A percentile compares a stretch with the other conserved stretches of the same genome.
Evolutionary conservation across 2,888 invertebrate genomes (phyloP).

Genomic region (Dicranocentrus wangi): DNA sequence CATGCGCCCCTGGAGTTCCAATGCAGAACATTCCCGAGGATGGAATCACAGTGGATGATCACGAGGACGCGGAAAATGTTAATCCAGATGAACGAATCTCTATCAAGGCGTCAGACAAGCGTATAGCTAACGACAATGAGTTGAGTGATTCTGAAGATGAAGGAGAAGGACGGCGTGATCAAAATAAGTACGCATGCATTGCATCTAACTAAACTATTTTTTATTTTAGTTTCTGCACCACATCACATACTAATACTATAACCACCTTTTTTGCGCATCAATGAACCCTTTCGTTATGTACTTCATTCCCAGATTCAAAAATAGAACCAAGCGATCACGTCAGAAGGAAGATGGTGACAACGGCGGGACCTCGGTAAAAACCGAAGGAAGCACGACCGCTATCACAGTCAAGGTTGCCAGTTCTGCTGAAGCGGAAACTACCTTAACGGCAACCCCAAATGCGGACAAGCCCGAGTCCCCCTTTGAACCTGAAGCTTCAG

Average conservation of each 20-base stretch:
- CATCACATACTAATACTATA: no score
- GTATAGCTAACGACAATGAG: conserved; percentile 95
- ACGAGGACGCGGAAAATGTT: conserved; percentile 89
- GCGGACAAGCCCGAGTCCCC: background rate
- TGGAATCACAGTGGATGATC: conserved; percentile 82
- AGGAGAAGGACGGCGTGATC: conserved; percentile 80
- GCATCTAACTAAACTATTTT: no score
- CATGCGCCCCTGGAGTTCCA: conserved; percentile 98
- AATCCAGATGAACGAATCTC: conserved; percentile 89
- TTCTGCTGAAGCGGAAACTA: background rate
- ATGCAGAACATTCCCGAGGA: conserved; percentile 87
- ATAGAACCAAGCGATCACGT: conserved; percentile 16
- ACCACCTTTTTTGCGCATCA: no score
- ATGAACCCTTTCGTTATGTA: no score
- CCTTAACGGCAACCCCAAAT: no score
- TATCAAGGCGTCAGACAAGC: conserved; percentile 83
- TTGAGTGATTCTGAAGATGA: conserved; percentile 96
- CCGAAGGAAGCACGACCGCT: background rate
- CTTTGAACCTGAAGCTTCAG: background rate
- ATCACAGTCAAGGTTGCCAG: background rate
- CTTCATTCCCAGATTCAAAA: conserved; percentile 23
- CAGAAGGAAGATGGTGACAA: background rate
- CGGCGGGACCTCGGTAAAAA: background rate
- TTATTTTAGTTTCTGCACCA: no score
- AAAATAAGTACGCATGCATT: conserved; percentile 74